Evolutionary conservation across 2,113 vertebrate genomes (phyloP).

Genomic region (Plecturocebus donacophilus): DNA sequence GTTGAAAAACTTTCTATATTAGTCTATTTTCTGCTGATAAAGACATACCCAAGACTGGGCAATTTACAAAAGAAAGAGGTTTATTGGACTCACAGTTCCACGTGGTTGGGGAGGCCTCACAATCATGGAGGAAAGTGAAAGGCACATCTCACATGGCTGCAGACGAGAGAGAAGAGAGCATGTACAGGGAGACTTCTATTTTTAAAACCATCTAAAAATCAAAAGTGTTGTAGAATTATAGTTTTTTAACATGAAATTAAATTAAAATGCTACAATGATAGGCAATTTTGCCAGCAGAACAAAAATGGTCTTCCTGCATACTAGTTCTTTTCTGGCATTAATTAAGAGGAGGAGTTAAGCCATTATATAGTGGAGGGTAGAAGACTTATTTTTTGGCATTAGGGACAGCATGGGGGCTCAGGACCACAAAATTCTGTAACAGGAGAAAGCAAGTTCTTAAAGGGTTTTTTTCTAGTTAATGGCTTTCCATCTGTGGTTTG

Average conservation of each 20-base stretch:
- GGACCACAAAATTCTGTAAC: not conserved
- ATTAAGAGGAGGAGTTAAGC: not conserved
- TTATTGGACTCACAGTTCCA: too few species aligned
- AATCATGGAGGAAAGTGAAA: too few species aligned
- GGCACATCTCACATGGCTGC: too few species aligned
- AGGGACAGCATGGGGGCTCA: too few species aligned
- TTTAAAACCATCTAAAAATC: not conserved
- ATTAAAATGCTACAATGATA: not conserved
- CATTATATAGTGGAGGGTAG: not conserved
- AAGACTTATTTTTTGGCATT: not conserved
- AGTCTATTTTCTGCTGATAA: not conserved
- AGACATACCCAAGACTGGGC: too few species aligned
- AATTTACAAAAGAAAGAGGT: too few species aligned
- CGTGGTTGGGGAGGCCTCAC: too few species aligned
- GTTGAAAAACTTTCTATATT: too few species aligned
- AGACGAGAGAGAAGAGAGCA: too few species aligned
- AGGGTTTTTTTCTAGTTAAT: not conserved
- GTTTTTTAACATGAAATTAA: not conserved
- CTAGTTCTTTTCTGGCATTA: not conserved
- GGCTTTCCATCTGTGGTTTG: not conserved
- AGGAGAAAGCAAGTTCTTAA: not conserved
- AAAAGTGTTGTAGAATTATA: not conserved
- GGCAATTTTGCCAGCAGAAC: not conserved
- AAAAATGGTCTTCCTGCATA: not conserved
- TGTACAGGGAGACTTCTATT: too few species aligned